Evolutionary conservation across 2,797 vertebrate genomes (phyloP), one percentile per base, ranked within the genome.

Genomic region (Phrynocephalus forsythii): DNA sequence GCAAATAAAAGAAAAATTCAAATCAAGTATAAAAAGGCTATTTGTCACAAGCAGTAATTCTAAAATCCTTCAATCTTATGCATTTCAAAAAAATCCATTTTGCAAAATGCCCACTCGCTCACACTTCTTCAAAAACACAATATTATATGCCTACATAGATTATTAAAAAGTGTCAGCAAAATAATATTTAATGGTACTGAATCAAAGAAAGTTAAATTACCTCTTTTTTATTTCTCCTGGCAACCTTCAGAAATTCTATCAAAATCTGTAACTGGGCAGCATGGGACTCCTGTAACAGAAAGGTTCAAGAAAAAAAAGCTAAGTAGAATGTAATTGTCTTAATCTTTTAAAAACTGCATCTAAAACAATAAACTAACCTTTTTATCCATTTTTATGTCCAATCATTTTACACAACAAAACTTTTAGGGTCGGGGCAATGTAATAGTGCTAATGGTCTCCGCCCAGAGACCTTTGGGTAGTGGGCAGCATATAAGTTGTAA

Each of bases 191-290:
- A 77, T 80, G 88, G 73, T 86, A 86, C 82, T 83, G 92, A 88
- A 93, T 85, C 73, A 88, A 88, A 68, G 87, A 3, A 94, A 94
- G 91, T 82, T 87, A 92, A 92, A 86, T 95, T 96, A 99, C 99
- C 98, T 99, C 99, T 98, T 98, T 97, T 94, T 99, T 99, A 97
- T 99, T 99, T 94, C 98, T 98, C 92, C 98, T 97, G 87, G 99
- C 98, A 97, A 99, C 99, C 96, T 99, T 99, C 38, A 99, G 98
- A 92, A 99, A 99, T 95, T 99, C 99, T 98, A 98, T 98, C 88
- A 99, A 97, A 94, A 99, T 99, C 94, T 99, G 99, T 91, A 99
- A 96, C 69, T 99, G 99, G 88, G 99, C 99, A 95, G 98, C 99
- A 95, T 99, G 98, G 26, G 98, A 99, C 95, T 99, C 99, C 99